These are phyloP conservation scores for Heliconius sara DNA, from an alignment of 2,888 invertebrate species.

Conservation along the genomic window DNA sequence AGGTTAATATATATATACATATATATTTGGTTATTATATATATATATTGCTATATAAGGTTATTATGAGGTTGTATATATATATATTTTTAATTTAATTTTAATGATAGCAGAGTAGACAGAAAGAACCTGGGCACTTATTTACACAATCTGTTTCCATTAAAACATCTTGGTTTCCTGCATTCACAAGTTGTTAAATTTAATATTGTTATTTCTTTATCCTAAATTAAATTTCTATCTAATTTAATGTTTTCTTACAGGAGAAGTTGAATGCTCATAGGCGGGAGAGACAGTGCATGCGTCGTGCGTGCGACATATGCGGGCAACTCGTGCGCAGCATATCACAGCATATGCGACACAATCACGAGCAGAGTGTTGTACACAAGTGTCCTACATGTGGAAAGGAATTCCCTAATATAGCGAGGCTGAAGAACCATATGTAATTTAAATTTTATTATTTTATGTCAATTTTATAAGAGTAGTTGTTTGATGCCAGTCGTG, in stretches of 20 bases:
- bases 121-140: too few relatives aligned
- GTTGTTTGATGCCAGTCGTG: too few relatives aligned
- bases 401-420: conserved; percentile 78
- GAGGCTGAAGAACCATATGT: conserved; percentile 79
- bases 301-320: conserved; percentile 78
- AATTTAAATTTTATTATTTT: conserved; percentile 41
- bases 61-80: too few relatives aligned
- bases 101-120: too few relatives aligned
- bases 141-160: too few relatives aligned
- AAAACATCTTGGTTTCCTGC: too few relatives aligned
- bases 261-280: conserved; percentile 66
- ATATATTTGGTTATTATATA: too few relatives aligned
- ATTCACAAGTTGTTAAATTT: background rate
- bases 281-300: conserved; percentile 76
- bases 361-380: conserved; percentile 69
- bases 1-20: conserved; percentile 55
- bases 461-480: background rate
- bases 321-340: conserved; percentile 75
- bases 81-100: too few relatives aligned
- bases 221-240: background rate
- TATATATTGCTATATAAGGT: too few relatives aligned
- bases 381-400: conserved; percentile 75
- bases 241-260: conserved; percentile 54
- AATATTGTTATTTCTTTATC: background rate
- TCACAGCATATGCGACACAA: conserved; percentile 76